Percentiles rank a stretch among this genome's conserved stretches.
Evolutionary conservation across 2,797 vertebrate genomes (phyloP).

Genomic region (Galaxias olidus): DNA sequence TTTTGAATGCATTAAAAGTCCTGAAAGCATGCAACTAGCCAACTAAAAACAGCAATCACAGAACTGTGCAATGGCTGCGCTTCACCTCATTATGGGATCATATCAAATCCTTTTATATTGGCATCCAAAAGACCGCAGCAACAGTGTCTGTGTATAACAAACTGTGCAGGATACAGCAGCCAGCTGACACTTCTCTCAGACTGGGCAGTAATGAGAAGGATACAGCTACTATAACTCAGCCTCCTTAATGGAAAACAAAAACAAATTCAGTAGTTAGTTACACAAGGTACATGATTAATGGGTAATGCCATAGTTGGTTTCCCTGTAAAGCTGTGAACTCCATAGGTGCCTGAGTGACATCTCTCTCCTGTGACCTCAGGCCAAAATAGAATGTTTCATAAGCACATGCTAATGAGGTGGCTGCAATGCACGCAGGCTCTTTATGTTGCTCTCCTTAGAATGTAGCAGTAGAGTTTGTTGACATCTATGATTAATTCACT

Average conservation of each 20-base stretch:
- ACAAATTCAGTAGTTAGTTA: conserved; percentile 42
- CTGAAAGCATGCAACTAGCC: too few species aligned
- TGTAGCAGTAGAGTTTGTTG: too few species aligned
- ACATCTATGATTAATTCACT: too few species aligned
- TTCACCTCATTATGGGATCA: too few species aligned
- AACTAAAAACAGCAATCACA: too few species aligned
- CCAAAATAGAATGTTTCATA: conserved; percentile 13
- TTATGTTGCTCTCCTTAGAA: too few species aligned
- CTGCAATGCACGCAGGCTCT: neutral
- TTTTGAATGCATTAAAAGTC: too few species aligned
- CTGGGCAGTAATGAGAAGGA: conserved; percentile 32
- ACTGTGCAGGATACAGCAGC: conserved; percentile 7
- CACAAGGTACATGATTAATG: conserved; percentile 40
- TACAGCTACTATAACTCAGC: conserved; percentile 25
- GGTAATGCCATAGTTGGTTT: conserved; percentile 33
- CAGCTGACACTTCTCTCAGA: conserved; percentile 2
- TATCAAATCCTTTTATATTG: too few species aligned
- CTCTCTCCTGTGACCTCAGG: conserved; percentile 29
- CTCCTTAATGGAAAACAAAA: conserved; percentile 34
- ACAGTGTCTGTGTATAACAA: neutral
- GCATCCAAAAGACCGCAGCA: neutral
- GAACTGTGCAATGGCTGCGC: too few species aligned
- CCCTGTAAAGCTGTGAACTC: conserved; percentile 31
- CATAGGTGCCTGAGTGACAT: conserved; percentile 20
- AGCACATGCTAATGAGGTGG: neutral